Percentiles rank a stretch among this genome's conserved stretches.
Evolutionary conservation across 2,888 invertebrate species (phyloP).

Genomic region (Phyto melanocephala): DNA sequence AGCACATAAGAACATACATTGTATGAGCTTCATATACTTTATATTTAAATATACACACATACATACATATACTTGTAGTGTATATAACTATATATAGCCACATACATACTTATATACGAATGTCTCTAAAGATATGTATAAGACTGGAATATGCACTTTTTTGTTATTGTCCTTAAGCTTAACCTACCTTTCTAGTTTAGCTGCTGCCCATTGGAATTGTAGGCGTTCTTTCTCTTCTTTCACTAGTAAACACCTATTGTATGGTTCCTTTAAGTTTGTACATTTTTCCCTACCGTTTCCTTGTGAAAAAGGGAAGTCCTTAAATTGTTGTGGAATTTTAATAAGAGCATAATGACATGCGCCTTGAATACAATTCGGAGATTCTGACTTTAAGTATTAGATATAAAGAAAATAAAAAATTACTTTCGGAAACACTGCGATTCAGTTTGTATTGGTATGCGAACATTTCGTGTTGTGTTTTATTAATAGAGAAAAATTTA

Average conservation of each 20-base stretch:
- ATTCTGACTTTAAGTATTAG: neutral
- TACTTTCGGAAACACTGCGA: slow-evolving; percentile 42
- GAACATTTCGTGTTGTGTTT: slow-evolving; percentile 54
- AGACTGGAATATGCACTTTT: slow-evolving; percentile 62
- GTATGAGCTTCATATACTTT: slow-evolving; percentile 8
- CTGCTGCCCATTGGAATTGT: slow-evolving; percentile 71
- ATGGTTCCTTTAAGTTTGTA: slow-evolving; percentile 40
- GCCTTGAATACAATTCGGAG: slow-evolving; percentile 63
- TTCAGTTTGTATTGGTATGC: slow-evolving; percentile 55
- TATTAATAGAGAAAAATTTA: slow-evolving; percentile 7
- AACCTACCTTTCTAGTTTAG: neutral
- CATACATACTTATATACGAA: slow-evolving; percentile 13
- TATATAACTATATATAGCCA: neutral
- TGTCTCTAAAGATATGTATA: slow-evolving; percentile 55
- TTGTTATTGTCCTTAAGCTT: slow-evolving; percentile 50
- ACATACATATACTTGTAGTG: neutral
- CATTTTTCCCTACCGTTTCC: neutral
- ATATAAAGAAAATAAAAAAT: slow-evolving; percentile 28
- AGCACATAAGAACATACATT: slow-evolving; percentile 47
- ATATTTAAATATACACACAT: slow-evolving; percentile 8
- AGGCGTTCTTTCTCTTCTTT: slow-evolving; percentile 69
- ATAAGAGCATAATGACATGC: slow-evolving; percentile 62
- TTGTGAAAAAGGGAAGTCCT: slow-evolving; percentile 72
- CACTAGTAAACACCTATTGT: slow-evolving; percentile 43
- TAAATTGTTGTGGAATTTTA: slow-evolving; percentile 27